These are phyloP conservation scores for Sclerurus mexicanus DNA, from an alignment of 2,113 vertebrate genomes.

Conservation along the genomic window DNA sequence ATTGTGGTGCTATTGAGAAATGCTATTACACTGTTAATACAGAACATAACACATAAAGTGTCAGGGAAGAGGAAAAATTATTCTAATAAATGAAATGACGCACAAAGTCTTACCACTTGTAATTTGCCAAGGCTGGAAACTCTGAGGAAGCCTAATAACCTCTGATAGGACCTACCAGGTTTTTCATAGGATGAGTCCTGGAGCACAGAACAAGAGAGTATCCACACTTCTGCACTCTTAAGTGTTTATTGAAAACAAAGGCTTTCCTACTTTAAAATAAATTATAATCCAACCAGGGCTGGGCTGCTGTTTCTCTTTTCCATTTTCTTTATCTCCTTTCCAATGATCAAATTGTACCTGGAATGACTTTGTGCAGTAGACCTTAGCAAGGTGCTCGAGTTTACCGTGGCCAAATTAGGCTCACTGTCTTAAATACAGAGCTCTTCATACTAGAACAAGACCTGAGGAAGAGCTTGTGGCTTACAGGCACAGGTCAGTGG, in stretches of 20 bases:
- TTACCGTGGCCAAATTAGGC: background rate
- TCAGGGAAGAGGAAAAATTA: background rate
- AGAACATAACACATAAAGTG: background rate
- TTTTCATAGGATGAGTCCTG: background rate
- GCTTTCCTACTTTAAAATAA: background rate
- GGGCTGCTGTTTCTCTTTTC: background rate
- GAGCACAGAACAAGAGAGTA: background rate
- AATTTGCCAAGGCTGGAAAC: background rate
- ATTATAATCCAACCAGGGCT: background rate
- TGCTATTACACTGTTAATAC: background rate
- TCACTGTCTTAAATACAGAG: background rate
- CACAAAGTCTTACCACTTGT: background rate
- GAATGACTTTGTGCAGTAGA: background rate
- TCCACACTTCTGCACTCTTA: background rate
- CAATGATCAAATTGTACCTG: background rate
- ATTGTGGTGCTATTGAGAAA: background rate
- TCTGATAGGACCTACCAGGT: background rate
- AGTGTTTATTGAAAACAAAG: background rate
- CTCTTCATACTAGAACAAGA: background rate
- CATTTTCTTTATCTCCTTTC: background rate
- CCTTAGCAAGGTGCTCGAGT: background rate
- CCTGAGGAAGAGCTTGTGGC: background rate
- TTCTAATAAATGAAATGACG: slow-evolving; percentile 10
- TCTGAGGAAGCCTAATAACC: background rate
- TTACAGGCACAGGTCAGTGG: rapidly evolving